Base-by-base conservation (phyloP, 1,140 invertebrate genomes). In the Subanguina moxae region DNA sequence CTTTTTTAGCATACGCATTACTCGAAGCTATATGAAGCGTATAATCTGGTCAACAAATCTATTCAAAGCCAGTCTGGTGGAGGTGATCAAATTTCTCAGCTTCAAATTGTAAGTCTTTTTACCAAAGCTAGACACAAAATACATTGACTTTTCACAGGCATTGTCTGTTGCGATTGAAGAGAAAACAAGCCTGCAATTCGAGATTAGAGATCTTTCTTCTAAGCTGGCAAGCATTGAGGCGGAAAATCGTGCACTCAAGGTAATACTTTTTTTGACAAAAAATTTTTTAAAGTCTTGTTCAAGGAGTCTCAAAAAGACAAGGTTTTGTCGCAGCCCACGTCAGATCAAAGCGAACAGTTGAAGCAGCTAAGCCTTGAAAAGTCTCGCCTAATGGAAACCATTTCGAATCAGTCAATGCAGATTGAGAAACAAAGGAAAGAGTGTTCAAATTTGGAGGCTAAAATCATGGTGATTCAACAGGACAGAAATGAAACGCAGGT, bases 401-500 rank as follows among this genome's bases (percentile, higher is more conserved):
- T 74, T n/a, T n/a, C 42, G 3, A 67, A 32, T 19, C 76, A 75
- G 25, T 64, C 73, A 28, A n/a, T 32, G 38, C 59, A 70, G 32
- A 70, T 74, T 69, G 74, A 77, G 27, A 25, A 65, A 23, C 73
- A 74, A 25, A n/a, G 73, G 13, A 74, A 56, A 21, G 73, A 78
- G 23, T 72, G 72, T 27, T 73, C 75, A 1, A 62, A 43, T 19
- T 58, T 74, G 23, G 73, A 74, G 38, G 73, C 73, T 3, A 77
- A 77, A 58, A 75, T 74, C 25, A 21, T 74, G 11, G 21, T 74
- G 11, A 27, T 78, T 23, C 76, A 74, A 23, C 73, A 74, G 56
- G 73, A 74, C 28, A 57, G 66, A 42, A 71, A 77, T 21, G 76
- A 76, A 17, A 52, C 69, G 28, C 76, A 78, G 43, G 73, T 78